These are phyloP conservation scores for Prionailurus viverrinus DNA, from an alignment of 2,113 vertebrate genomes.

Conservation along the genomic window DNA sequence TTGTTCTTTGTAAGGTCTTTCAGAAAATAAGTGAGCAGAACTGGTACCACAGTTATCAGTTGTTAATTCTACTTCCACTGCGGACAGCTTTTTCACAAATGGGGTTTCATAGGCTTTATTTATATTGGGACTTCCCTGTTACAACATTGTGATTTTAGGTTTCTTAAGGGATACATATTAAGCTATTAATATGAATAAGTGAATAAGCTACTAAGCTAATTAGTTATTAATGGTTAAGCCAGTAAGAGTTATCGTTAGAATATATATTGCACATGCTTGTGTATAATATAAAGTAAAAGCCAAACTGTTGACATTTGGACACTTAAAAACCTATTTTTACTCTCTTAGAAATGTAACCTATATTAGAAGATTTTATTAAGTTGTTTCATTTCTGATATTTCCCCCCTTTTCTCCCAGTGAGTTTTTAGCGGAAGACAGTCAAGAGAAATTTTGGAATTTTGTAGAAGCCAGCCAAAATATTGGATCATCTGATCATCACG, in stretches of 20 bases:
- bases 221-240: conserved; percentile 15
- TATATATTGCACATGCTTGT: not conserved
- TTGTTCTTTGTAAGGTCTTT: conserved; percentile 33
- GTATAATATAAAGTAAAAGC: conserved; percentile 45
- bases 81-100: conserved; percentile 11
- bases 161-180: conserved; percentile 28
- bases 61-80: conserved; percentile 37
- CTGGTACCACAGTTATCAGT: not conserved
- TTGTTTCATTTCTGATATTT: conserved; percentile 74
- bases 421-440: conserved; percentile 97
- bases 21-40: conserved; percentile 47
- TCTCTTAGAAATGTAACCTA: conserved; percentile 46
- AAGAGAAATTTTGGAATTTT: conserved; percentile 98
- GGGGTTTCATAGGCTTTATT: conserved; percentile 39
- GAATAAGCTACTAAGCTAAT: not conserved
- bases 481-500: conserved; percentile 89
- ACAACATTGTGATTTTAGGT: conserved; percentile 1
- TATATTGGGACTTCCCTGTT: not conserved
- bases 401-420: conserved; percentile 89
- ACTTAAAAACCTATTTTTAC: conserved; percentile 46
- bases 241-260: conserved; percentile 12
- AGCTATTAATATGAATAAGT: not conserved
- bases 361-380: conserved; percentile 58
- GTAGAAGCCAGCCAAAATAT: conserved; percentile 94
- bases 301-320: conserved; percentile 36